Base-by-base conservation (phyloP, 1,140 invertebrate species). In the Copidosoma floridanum region DNA sequence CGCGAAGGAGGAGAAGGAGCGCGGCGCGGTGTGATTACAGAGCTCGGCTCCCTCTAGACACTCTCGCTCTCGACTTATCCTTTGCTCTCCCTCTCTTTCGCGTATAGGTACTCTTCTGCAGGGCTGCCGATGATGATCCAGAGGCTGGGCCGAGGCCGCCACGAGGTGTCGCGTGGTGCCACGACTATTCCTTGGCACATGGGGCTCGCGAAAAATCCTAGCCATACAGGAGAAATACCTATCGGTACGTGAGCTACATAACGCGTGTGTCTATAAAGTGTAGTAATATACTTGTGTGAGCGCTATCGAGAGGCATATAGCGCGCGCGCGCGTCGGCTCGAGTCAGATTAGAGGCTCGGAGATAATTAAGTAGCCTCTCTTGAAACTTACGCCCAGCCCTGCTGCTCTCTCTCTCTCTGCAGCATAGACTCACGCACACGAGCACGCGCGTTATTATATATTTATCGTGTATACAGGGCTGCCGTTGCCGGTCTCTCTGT, bases 361-460 rank as follows among this genome's bases (percentile, higher is more conserved):
- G 72, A 79, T 80, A 80, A 80, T 80, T 79, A 79, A 80, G 77
- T 80, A 80, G 77, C 74, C 72, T 76, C 71, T 75, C n/a, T n/a
- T 76, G 71, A 72, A 76, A 75, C 72, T n/a, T 76, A 76, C 76
- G 75, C 71, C 71, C 69, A 68, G 62, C 65, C 61, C 65, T 32
- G 48, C 37, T 52, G 63, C 23, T 5, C 48, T 12, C 44, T 46
- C 2, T 16, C 12, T 18, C 18, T 12, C 41, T 12, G 54, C 32
- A 38, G 26, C 52, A n/a, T n/a, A n/a, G n/a, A n/a, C n/a, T n/a
- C n/a, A n/a, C n/a, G n/a, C n/a, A n/a, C n/a, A n/a, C n/a, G n/a
- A n/a, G n/a, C n/a, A n/a, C n/a, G n/a, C n/a, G n/a, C n/a, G n/a
- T n/a, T n/a, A n/a, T n/a, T n/a, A n/a, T n/a, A n/a, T n/a, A n/a